Evolutionary conservation across 2,888 invertebrate species (phyloP), one percentile per base, ranked within the genome.

Genomic region (Mylabris sibirica): DNA sequence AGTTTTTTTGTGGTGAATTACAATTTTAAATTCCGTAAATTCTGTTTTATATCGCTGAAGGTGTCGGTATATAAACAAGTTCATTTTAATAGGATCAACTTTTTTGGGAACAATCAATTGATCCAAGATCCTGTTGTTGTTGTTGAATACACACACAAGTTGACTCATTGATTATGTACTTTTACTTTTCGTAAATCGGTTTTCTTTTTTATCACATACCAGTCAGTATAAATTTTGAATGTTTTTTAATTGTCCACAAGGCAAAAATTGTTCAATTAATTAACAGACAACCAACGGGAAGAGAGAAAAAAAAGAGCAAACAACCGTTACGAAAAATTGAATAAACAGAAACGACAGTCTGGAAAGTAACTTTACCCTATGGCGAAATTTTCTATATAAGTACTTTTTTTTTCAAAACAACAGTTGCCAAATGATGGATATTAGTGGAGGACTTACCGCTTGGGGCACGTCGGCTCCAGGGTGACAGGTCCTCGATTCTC

Each of bases 401-500:
- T 30, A n/a, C 11, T 17, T 20, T 30, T 30, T 20, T 44, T 49
- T 65, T 60, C 20, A 26, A 65, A 65, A 65, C 65, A 65, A 63
- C 63, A 73, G 73, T 69, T 66, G 72, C 67, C 61, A 69, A 65
- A 73, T 69, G 67, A 66, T 11, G 66, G 44, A 69, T 60, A 70
- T 59, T 60, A 65, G 11, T n/a, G 44, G 44, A 6, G 65, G 35
- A 68, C 81, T 79, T 73, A 83, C 84, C 84, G 77, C 79, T 84
- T 84, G 73, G 82, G 82, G 80, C 82, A 83, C 80, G 83, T 78
- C 75, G 84, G 78, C 82, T 84, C 84, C 84, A 85, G 84, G 77
- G 81, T 81, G 81, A 79, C 77, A 69, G 80, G 74, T 70, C 79
- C 80, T 75, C 81, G 77, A 76, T 80, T 80, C 77, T 82, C 82